These are phyloP conservation scores for Scolopax rusticola DNA, from an alignment of 2,797 vertebrate species.

Conservation along the genomic window DNA sequence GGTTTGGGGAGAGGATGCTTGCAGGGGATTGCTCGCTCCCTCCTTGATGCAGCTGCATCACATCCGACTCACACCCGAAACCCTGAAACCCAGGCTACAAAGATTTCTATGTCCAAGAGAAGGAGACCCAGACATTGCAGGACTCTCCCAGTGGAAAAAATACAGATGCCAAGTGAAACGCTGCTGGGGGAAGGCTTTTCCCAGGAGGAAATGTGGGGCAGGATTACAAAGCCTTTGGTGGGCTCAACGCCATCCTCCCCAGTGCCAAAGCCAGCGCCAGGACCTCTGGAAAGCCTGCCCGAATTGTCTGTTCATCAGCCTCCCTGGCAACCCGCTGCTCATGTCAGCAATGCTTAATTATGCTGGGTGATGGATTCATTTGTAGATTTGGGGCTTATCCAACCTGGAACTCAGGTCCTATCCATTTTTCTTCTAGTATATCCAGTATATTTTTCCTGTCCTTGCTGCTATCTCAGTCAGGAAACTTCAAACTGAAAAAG, in stretches of 20 bases:
- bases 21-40: too few relatives aligned
- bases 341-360: not conserved
- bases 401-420: not conserved
- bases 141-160: not conserved
- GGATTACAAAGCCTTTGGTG: not conserved
- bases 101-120: fast-evolving
- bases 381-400: not conserved
- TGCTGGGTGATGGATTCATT: not conserved
- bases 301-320: not conserved
- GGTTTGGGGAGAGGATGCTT: too few relatives aligned
- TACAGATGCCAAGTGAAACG: fast-evolving
- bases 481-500: not conserved
- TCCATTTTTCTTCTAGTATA: not conserved
- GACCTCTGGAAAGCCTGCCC: not conserved
- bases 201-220: not conserved
- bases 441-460: not conserved
- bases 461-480: not conserved
- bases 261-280: fast-evolving
- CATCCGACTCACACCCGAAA: fast-evolving
- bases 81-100: too few relatives aligned
- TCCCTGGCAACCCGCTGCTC: not conserved
- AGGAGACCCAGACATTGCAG: fast-evolving
- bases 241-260: fast-evolving
- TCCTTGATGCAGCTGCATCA: fast-evolving
- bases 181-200: not conserved